Conservation (phyloP, 2,797 vertebrate genomes). For the Okamejei kenojei region DNA sequence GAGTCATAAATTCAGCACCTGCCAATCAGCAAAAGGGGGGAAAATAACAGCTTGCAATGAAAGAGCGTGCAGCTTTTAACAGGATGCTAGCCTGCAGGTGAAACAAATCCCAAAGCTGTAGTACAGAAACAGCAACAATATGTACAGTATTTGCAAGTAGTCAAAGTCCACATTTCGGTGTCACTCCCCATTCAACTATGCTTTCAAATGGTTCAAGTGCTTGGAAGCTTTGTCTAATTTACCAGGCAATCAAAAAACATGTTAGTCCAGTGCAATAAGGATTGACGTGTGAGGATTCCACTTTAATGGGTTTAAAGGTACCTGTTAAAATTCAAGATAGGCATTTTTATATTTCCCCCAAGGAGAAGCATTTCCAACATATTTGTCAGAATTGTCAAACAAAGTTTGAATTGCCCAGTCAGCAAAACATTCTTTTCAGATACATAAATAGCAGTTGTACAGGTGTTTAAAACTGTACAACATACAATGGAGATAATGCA, state of each 20-base stretch:
- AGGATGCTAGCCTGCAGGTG: no score
- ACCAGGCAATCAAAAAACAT: background rate
- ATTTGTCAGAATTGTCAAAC: no score
- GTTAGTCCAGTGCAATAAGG: background rate
- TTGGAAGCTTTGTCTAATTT: background rate
- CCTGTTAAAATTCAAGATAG: background rate
- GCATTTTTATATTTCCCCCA: background rate
- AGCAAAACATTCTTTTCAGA: background rate
- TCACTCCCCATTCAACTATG: no score
- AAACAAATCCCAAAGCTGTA: no score
- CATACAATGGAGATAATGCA: background rate
- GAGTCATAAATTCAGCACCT: no score
- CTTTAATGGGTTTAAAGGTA: background rate
- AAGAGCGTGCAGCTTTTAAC: no score
- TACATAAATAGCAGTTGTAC: background rate
- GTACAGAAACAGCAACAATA: no score
- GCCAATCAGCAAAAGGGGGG: no score
- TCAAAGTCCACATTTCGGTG: no score
- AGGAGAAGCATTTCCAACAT: background rate
- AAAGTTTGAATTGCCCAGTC: background rate
- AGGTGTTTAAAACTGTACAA: background rate
- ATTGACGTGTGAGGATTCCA: background rate
- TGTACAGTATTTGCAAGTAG: no score
- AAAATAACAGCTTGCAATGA: no score
- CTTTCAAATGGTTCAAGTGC: no score